A percentile compares a stretch with the other conserved stretches of the same genome.
Conservation (phyloP, 2,888 invertebrate species). For the Auanema freiburgensis region DNA sequence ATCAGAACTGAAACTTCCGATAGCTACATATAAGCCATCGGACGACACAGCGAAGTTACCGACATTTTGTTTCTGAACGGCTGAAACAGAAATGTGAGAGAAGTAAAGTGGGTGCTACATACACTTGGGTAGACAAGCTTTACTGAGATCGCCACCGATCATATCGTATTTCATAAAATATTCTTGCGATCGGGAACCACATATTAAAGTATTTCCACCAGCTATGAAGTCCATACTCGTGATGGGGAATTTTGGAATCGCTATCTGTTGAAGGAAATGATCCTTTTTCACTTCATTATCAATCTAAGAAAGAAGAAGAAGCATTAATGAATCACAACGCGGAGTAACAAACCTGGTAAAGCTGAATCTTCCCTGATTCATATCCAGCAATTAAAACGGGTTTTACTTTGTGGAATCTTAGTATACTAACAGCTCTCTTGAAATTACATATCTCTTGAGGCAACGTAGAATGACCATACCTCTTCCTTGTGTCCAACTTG, state of each 20-base stretch:
- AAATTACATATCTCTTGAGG: neutral
- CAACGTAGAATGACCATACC: neutral
- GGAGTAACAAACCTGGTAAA: constrained; percentile 28
- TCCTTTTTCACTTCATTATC: constrained; percentile 30
- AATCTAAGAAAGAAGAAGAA: constrained; percentile 16
- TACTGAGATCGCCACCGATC: constrained; percentile 26
- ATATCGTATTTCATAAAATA: constrained; percentile 42
- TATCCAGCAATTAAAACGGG: constrained; percentile 32
- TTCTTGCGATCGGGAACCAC: constrained; percentile 30
- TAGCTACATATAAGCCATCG: constrained; percentile 31
- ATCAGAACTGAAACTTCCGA: constrained; percentile 28
- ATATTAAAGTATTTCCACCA: constrained; percentile 28
- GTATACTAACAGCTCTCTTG: constrained; percentile 23
- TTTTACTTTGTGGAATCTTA: constrained; percentile 37
- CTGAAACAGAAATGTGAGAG: constrained; percentile 25
- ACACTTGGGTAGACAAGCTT: constrained; percentile 28
- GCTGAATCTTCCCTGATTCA: constrained; percentile 28
- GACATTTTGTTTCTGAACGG: constrained; percentile 30
- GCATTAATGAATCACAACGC: neutral
- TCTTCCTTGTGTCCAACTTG: constrained; percentile 13
- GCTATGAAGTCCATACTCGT: constrained; percentile 32
- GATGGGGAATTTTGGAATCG: constrained; percentile 34
- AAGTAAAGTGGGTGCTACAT: too few relatives aligned
- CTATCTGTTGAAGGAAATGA: constrained; percentile 34
- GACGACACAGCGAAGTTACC: constrained; percentile 31